A percentile compares a stretch with the other conserved stretches of the same genome.
Evolutionary conservation across 2,797 vertebrate species (phyloP).

Genomic region (Spea hammondii): DNA sequence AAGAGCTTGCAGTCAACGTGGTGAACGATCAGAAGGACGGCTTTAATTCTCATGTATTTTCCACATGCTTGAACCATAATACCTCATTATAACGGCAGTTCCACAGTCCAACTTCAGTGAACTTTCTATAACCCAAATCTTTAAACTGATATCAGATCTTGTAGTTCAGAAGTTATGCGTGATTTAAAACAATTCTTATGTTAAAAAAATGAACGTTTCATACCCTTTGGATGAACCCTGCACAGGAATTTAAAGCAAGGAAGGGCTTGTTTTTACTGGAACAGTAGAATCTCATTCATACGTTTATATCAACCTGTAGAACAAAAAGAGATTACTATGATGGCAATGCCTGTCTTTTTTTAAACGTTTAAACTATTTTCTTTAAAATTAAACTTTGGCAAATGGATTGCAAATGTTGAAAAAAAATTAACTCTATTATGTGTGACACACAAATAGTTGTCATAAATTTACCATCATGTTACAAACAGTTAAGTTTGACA

Average conservation of each 20-base stretch:
- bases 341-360: no score
- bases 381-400: no score
- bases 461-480: no score
- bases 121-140: background rate
- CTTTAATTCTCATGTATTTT: background rate
- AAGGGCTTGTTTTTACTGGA: constrained; percentile 7
- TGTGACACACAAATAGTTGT: no score
- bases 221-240: constrained; percentile 14
- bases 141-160: background rate
- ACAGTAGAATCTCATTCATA: constrained; percentile 12
- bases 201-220: background rate
- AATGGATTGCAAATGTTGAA: no score
- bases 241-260: background rate
- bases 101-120: background rate
- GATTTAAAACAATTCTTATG: background rate
- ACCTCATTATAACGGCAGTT: background rate
- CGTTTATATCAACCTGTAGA: background rate
- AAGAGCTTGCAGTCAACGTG: background rate
- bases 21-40: no score
- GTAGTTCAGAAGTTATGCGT: background rate
- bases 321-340: no score
- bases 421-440: no score
- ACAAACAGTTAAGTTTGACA: no score
- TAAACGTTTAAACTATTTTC: no score
- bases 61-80: background rate